Evolutionary conservation across 2,113 vertebrate species (phyloP).

Genomic region (Psettodes erumei): DNA sequence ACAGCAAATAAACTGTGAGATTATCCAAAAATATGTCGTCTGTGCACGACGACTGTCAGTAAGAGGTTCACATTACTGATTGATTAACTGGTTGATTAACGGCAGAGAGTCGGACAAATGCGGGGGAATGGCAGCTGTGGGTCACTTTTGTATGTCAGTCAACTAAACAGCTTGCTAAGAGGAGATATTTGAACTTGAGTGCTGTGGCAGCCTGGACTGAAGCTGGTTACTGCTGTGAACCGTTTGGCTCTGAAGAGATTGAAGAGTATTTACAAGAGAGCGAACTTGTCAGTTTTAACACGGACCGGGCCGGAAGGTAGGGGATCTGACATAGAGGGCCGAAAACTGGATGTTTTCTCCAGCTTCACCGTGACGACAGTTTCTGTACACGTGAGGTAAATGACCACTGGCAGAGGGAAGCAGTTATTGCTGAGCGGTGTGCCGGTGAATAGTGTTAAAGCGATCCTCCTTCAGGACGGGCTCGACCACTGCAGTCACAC

Average conservation of each 20-base stretch:
- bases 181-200: constrained; percentile 2
- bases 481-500: constrained; percentile 58
- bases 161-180: constrained; percentile 19
- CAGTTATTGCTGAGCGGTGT: constrained; percentile 29
- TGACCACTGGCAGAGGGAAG: constrained; percentile 29
- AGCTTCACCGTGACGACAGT: background rate
- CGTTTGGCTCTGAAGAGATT: background rate
- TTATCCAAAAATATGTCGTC: background rate
- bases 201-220: background rate
- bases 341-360: constrained; percentile 12
- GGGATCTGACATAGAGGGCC: background rate
- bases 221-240: constrained; percentile 10
- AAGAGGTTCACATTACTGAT: constrained; percentile 43
- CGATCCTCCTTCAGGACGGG: constrained; percentile 45
- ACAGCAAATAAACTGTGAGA: constrained; percentile 22
- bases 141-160: constrained; percentile 1
- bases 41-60: background rate
- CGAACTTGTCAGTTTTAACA: constrained; percentile 1
- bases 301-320: background rate
- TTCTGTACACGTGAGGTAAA: constrained; percentile 61
- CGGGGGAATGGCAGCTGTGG: too few relatives aligned
- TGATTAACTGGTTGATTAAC: constrained; percentile 25
- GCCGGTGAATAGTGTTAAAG: constrained; percentile 39
- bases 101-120: constrained; percentile 34
- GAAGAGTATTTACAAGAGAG: constrained; percentile 38